Percentiles rank a stretch among this genome's conserved stretches.
Conservation (phyloP, 1,140 invertebrate genomes). For the Steinernema feltiae region DNA sequence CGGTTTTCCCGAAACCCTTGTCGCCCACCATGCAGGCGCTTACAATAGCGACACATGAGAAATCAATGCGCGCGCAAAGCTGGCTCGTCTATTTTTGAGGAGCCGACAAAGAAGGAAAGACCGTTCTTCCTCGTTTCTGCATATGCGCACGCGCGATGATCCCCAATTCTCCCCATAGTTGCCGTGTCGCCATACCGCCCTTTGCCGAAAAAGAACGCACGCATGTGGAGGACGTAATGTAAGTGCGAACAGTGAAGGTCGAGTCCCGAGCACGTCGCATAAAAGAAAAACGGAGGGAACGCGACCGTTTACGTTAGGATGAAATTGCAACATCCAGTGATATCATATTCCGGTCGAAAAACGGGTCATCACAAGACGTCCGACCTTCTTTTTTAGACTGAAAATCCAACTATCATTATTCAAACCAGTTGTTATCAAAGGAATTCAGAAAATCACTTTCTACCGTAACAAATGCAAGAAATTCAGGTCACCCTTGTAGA, state of each 20-base stretch:
- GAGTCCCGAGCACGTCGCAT: neutral
- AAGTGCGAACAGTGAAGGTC: neutral
- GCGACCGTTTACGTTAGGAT: neutral
- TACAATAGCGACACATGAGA: conserved; percentile 11
- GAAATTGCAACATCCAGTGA: neutral
- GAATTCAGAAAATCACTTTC: too few species aligned
- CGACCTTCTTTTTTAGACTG: conserved; percentile 13
- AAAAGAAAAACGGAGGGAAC: neutral
- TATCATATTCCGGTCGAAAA: neutral
- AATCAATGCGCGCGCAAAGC: neutral
- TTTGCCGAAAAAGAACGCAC: neutral
- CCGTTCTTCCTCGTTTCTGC: neutral
- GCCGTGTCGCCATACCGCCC: neutral
- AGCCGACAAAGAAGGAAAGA: neutral
- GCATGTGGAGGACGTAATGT: neutral
- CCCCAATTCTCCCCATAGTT: neutral
- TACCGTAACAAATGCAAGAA: too few species aligned
- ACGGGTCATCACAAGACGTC: neutral
- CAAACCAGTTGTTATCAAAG: too few species aligned
- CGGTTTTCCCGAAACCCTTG: neutral
- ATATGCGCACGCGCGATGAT: neutral
- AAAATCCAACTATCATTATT: too few species aligned
- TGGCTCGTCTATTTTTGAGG: too few species aligned
- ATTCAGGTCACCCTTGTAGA: too few species aligned
- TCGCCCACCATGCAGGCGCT: neutral